Conservation (phyloP, 1,140 invertebrate genomes). For the Apis florea region DNA sequence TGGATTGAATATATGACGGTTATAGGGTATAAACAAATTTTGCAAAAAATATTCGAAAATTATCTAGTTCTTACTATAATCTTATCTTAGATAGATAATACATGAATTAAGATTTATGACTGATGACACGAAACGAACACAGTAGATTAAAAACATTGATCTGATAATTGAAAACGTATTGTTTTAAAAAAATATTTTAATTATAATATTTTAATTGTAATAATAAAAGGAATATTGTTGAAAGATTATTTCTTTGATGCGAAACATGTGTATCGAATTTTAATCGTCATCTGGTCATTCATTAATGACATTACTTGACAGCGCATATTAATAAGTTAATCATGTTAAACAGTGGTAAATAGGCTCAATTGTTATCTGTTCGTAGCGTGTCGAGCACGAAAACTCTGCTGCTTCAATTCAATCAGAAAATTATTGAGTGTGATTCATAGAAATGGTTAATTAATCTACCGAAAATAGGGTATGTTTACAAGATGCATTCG, state of each 20-base stretch:
- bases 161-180: not conserved
- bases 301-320: conserved; percentile 16
- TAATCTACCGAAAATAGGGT: not conserved
- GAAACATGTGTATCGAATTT: too few relatives aligned
- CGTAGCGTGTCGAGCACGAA: not conserved
- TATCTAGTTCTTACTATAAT: not conserved
- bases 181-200: too few relatives aligned
- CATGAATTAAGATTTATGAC: not conserved
- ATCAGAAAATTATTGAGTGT: not conserved
- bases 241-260: not conserved
- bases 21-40: not conserved
- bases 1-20: not conserved
- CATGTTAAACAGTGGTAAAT: conserved; percentile 39
- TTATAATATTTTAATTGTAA: too few relatives aligned
- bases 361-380: conserved; percentile 38
- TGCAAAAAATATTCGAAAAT: not conserved
- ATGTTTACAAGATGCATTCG: not conserved
- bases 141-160: not conserved
- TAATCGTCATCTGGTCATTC: not conserved
- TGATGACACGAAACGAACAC: not conserved
- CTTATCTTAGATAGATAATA: not conserved
- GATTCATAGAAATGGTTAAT: not conserved
- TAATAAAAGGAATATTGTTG: not conserved
- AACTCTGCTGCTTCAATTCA: not conserved
- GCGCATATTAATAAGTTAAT: conserved; percentile 57